Evolutionary conservation across 2,888 invertebrate genomes (phyloP), one percentile per base, ranked within the genome.

Genomic region (Antitype chi): DNA sequence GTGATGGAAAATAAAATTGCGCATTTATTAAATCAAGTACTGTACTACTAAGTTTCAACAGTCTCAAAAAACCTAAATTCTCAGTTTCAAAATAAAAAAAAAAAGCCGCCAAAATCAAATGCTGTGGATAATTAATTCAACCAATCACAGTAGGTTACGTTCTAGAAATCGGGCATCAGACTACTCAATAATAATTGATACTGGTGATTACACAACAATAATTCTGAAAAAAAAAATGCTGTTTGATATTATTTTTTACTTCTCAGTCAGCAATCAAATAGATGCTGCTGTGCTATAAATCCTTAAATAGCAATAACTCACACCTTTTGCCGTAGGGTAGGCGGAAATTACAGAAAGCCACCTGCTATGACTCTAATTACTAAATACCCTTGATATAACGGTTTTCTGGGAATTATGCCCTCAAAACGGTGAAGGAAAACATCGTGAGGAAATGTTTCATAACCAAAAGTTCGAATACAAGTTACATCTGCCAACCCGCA

Each of bases 1-100:
- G 88, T 52, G 28, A 28, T 28, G 17, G 17, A 59, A 17, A 57
- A 7, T 57, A 15, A 57, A 25, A n/a, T 13, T 55, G 55, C 11
- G n/a, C 13, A 5, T n/a, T 57, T 13, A 57, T 25, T 15, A 57
- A 15, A 57, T 6, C 15, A 0, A 57, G 57, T 25, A 25, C 15
- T 25, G 15, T 25, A 25, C 7, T 25, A 7, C n/a, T 55, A 11
- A n/a, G n/a, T 55, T n/a, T 11, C n/a, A 55, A 55, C 4, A 11
- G 5, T n/a, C 55, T 55, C 8, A n/a, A n/a, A n/a, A n/a, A n/a
- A n/a, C n/a, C n/a, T n/a, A n/a, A n/a, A n/a, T 13, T n/a, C n/a
- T n/a, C n/a, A n/a, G 55, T n/a, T 55, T n/a, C n/a, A 38, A 38
- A 38, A 38, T 38, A 38, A 6, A 5, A 38, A 38, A 5, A 38